These are phyloP conservation scores for Beaufortia kweichowensis DNA, from an alignment of 2,113 vertebrate genomes.

Conservation along the genomic window DNA sequence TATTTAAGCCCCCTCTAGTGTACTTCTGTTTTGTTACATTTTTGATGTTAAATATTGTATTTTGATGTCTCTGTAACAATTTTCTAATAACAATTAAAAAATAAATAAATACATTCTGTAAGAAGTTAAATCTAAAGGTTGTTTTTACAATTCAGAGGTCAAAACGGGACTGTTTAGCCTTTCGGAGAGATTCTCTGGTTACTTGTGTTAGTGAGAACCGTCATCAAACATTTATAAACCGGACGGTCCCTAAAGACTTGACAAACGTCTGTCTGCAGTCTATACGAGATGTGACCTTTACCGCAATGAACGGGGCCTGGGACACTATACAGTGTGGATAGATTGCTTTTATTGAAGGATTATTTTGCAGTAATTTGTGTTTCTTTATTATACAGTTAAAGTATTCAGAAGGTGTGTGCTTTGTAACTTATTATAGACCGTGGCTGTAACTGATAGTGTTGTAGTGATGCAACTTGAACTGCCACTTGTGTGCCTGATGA, in stretches of 20 bases:
- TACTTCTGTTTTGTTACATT: no score
- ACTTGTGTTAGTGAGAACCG: constrained; percentile 5
- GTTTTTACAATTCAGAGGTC: background rate
- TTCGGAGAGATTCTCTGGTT: constrained; percentile 15
- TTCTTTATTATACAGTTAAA: background rate
- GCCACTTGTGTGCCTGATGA: constrained; percentile 28
- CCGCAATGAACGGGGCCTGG: background rate
- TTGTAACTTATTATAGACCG: background rate
- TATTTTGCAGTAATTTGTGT: background rate
- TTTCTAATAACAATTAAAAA: no score
- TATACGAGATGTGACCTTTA: constrained; percentile 5
- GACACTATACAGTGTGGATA: background rate
- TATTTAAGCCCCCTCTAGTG: no score
- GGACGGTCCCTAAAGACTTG: background rate
- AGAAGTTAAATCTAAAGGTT: background rate
- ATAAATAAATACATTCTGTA: no score
- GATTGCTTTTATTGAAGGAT: constrained; percentile 2
- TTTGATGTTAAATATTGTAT: no score
- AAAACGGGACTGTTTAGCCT: background rate
- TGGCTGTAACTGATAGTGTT: constrained; percentile 35
- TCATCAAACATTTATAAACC: constrained; percentile 31
- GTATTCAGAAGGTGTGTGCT: background rate
- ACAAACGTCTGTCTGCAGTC: constrained; percentile 17
- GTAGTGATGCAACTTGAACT: constrained; percentile 27
- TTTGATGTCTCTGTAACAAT: no score